Conservation (phyloP, 2,888 invertebrate species). For the Eugnorisma glareosa region DNA sequence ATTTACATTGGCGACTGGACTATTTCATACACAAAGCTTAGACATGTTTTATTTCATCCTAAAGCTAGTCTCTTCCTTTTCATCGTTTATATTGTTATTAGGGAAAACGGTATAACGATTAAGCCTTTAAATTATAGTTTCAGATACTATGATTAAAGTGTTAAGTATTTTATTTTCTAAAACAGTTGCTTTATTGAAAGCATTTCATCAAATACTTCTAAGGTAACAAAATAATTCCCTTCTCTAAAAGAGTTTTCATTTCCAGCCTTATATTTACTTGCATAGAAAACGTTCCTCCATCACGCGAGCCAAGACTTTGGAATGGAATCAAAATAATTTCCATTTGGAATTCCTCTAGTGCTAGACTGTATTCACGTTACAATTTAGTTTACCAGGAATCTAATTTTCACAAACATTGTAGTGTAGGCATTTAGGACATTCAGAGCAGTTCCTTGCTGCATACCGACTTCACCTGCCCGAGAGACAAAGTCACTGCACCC, state of each 20-base stretch:
- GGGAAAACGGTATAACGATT: not conserved
- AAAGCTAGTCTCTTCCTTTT: not conserved
- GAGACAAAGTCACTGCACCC: constrained; percentile 55
- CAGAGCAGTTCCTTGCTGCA: constrained; percentile 50
- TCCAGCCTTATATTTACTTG: constrained; percentile 9
- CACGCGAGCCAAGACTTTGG: constrained; percentile 61
- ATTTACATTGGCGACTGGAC: not conserved
- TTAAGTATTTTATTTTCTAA: not conserved
- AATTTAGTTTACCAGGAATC: constrained; percentile 65
- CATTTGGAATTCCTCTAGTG: constrained; percentile 49
- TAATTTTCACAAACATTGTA: constrained; percentile 72
- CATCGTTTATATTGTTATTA: not conserved
- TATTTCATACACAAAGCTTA: not conserved
- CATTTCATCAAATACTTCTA: constrained; percentile 29
- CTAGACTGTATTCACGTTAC: constrained; percentile 35
- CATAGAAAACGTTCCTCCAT: constrained; percentile 45
- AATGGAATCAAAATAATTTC: constrained; percentile 60
- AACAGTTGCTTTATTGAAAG: constrained; percentile 3
- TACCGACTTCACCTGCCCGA: constrained; percentile 50
- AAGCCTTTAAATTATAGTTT: not conserved
- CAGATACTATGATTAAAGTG: not conserved
- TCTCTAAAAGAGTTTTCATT: constrained; percentile 32
- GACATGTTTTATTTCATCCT: not conserved
- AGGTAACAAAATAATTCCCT: constrained; percentile 16
- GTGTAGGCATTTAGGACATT: constrained; percentile 58